phyloP scores from a whole-genome alignment of 1,140 invertebrate genomes.

The Phymorhynchus buccinoides region DNA sequence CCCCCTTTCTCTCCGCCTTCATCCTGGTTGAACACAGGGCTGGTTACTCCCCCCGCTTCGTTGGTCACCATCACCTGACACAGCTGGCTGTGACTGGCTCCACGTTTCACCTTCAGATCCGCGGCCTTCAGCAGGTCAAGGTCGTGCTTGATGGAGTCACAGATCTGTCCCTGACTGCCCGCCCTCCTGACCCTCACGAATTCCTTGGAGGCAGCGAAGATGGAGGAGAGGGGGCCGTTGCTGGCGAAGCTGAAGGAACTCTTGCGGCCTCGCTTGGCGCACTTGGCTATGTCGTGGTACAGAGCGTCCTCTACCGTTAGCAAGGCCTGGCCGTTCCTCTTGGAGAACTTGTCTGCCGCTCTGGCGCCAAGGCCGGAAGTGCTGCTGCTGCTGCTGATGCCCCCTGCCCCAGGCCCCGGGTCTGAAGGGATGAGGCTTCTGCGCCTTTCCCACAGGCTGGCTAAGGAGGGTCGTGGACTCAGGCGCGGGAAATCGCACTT shows the following conservation, averaged over 20 bases:
- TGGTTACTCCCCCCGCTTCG: background rate
- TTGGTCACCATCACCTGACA: background rate
- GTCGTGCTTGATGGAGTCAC: slow-evolving; percentile 17
- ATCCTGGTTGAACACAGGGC: background rate
- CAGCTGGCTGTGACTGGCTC: background rate
- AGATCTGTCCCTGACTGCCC: slow-evolving; percentile 31
- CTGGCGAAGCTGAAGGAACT: slow-evolving; percentile 6
- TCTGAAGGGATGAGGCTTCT: too few relatives aligned
- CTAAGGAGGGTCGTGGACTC: slow-evolving; percentile 41
- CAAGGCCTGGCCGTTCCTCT: slow-evolving; percentile 3
- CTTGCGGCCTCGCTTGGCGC: background rate
- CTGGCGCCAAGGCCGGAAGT: background rate
- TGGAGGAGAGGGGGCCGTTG: background rate
- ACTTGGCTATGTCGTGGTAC: background rate
- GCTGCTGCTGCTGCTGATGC: background rate
- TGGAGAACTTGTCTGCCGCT: slow-evolving; percentile 21
- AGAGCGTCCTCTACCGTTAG: background rate
- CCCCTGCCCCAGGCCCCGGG: background rate
- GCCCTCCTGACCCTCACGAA: slow-evolving; percentile 25
- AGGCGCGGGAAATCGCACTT: slow-evolving; percentile 47
- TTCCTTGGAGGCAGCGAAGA: background rate
- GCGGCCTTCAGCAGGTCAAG: background rate
- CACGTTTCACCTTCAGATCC: background rate
- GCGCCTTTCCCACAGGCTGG: slow-evolving; percentile 27
- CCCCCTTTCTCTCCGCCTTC: background rate